These are phyloP conservation scores for Netelia fuscicornis DNA, from an alignment of 2,888 invertebrate species.

Conservation along the genomic window DNA sequence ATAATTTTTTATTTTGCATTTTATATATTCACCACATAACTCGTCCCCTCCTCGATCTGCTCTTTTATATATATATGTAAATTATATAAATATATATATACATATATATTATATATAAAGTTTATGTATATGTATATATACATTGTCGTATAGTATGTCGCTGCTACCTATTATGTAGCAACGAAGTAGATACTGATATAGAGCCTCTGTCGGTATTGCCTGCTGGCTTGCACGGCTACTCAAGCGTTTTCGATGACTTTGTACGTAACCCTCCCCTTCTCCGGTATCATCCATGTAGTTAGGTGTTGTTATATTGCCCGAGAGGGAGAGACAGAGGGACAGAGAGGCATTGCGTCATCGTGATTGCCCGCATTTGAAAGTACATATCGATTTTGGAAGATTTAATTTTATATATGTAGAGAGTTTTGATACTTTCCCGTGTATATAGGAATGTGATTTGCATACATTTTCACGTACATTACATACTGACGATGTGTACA, in stretches of 20 bases:
- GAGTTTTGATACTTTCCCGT: constrained; percentile 7
- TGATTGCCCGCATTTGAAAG: constrained; percentile 75
- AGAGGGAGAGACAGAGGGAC: constrained; percentile 65
- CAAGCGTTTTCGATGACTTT: constrained; percentile 76
- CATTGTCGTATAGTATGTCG: constrained; percentile 4
- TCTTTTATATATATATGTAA: constrained; percentile 6
- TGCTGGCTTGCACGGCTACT: constrained; percentile 62
- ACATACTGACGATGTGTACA: constrained; percentile 9
- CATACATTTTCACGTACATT: neutral
- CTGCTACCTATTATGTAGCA: neutral
- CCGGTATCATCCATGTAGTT: constrained; percentile 9
- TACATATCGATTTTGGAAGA: constrained; percentile 73
- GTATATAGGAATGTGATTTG: neutral
- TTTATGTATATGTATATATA: constrained; percentile 10
- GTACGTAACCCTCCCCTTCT: constrained; percentile 41
- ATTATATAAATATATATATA: no score
- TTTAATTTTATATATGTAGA: constrained; percentile 53
- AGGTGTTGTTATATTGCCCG: constrained; percentile 67
- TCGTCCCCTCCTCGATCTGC: constrained; percentile 6
- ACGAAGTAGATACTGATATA: neutral
- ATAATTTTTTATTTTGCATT: neutral
- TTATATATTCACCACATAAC: constrained; percentile 16
- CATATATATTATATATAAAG: no score
- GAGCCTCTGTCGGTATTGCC: constrained; percentile 9
- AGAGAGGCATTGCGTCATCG: constrained; percentile 72